phyloP scores from a whole-genome alignment of 2,888 invertebrate genomes.

The Cyrtodaria siliqua region DNA sequence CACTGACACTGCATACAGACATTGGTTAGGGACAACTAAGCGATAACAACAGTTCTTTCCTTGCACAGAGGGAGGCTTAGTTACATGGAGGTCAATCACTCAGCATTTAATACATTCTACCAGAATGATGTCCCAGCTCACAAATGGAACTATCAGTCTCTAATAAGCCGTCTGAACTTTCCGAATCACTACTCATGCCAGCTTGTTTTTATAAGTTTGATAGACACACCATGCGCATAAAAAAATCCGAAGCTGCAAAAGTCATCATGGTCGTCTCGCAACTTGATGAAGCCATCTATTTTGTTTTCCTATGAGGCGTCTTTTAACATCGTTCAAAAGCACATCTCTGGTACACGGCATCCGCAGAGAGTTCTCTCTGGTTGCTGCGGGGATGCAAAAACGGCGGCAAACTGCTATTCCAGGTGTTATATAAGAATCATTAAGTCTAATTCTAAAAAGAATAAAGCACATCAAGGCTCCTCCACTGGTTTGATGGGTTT shows the following conservation, averaged over 20 bases:
- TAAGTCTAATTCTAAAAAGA: conserved; percentile 18
- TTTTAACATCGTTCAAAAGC: conserved; percentile 56
- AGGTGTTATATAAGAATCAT: conserved; percentile 48
- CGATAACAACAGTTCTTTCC: too few relatives aligned
- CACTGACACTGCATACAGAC: too few relatives aligned
- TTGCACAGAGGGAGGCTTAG: too few relatives aligned
- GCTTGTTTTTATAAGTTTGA: conserved; percentile 49
- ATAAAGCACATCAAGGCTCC: neutral
- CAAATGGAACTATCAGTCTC: neutral
- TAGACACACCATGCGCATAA: conserved; percentile 47
- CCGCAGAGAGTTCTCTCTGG: conserved; percentile 33
- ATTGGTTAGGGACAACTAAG: too few relatives aligned
- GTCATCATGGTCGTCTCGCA: conserved; percentile 38
- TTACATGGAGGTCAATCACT: too few relatives aligned
- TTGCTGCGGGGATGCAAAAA: conserved; percentile 13
- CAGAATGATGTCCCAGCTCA: too few relatives aligned
- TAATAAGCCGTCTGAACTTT: conserved; percentile 8
- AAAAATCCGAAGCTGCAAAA: conserved; percentile 53
- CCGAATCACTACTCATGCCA: conserved; percentile 19
- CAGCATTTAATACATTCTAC: too few relatives aligned
- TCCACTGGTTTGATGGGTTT: too few relatives aligned
- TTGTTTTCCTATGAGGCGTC: conserved; percentile 57
- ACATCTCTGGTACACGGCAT: conserved; percentile 40
- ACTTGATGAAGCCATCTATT: conserved; percentile 59
- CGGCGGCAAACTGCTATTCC: conserved; percentile 38